phyloP scores from a whole-genome alignment of 2,113 vertebrate species.

The Labeo catla region DNA sequence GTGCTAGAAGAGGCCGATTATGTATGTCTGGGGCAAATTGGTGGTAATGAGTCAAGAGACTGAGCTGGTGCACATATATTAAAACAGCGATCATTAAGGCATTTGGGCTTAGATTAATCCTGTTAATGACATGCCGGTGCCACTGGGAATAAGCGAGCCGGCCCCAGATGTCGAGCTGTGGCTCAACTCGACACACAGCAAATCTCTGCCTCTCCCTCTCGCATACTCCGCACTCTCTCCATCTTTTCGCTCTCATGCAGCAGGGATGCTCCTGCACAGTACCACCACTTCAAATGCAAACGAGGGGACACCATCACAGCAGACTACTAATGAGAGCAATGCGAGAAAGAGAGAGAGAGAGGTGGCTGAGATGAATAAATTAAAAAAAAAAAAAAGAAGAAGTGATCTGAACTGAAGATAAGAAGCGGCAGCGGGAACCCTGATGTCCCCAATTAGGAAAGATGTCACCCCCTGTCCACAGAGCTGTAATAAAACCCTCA shows the following conservation, averaged over 20 bases:
- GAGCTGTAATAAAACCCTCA: constrained; percentile 98
- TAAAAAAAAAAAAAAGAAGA: constrained; percentile 49
- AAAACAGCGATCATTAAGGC: constrained; percentile 99
- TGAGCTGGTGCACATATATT: constrained; percentile 98
- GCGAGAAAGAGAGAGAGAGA: constrained; percentile 77
- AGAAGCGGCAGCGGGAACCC: constrained; percentile 97
- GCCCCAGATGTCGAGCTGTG: constrained; percentile 92
- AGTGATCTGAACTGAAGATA: constrained; percentile 89
- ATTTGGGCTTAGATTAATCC: constrained; percentile 99
- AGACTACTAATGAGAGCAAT: constrained; percentile 98
- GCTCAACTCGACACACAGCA: constrained; percentile 60
- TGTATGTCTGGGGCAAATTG: constrained; percentile 98
- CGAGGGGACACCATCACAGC: constrained; percentile 89
- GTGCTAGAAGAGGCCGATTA: constrained; percentile 91
- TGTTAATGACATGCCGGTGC: constrained; percentile 97
- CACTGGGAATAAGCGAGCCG: constrained; percentile 93
- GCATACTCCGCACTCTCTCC: constrained; percentile 27
- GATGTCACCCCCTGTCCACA: constrained; percentile 96
- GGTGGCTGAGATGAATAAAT: constrained; percentile 90
- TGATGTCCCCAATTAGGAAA: constrained; percentile 99
- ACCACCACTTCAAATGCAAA: constrained; percentile 99
- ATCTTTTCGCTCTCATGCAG: constrained; percentile 57
- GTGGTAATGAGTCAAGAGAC: constrained; percentile 99
- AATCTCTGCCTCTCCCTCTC: constrained; percentile 43
- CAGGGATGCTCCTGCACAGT: constrained; percentile 82